phyloP scores from a whole-genome alignment of 2,888 invertebrate species.

The Empis livida region DNA sequence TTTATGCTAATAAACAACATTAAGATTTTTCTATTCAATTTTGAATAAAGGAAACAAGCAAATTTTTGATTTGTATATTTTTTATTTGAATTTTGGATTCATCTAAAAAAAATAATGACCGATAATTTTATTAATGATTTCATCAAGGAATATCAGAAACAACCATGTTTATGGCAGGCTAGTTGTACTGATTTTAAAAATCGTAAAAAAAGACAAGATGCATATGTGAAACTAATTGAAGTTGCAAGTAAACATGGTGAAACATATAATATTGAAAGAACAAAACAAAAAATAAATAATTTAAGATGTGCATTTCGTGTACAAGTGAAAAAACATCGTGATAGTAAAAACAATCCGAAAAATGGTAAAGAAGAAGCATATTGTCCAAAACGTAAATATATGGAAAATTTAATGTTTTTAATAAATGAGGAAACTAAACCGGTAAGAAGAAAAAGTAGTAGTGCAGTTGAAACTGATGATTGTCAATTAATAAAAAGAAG shows the following conservation, averaged over 20 bases:
- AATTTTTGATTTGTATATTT: too few species aligned
- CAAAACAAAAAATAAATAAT: slow-evolving; percentile 35
- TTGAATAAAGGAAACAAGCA: too few species aligned
- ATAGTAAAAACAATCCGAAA: slow-evolving; percentile 26
- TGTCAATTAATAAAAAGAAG: neutral
- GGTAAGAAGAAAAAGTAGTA: neutral
- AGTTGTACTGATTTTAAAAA: slow-evolving; percentile 32
- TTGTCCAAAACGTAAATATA: slow-evolving; percentile 32
- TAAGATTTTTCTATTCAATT: too few species aligned
- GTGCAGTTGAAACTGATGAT: neutral
- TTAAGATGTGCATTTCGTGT: slow-evolving; percentile 33
- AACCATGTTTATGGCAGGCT: slow-evolving; percentile 26
- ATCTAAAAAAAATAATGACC: neutral
- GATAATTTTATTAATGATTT: neutral
- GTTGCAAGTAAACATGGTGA: slow-evolving; percentile 35
- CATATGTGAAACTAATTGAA: slow-evolving; percentile 31
- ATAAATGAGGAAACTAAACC: slow-evolving; percentile 27
- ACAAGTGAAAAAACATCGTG: slow-evolving; percentile 31
- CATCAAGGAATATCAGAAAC: neutral
- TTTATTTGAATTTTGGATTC: too few species aligned
- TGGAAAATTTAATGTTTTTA: slow-evolving; percentile 34
- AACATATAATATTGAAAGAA: slow-evolving; percentile 32
- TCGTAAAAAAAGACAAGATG: slow-evolving; percentile 30
- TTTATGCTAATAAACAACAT: too few species aligned
- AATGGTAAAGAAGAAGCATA: slow-evolving; percentile 32